These are phyloP conservation scores for Seriola dumerili DNA, from an alignment of 2,113 vertebrate genomes.

Conservation along the genomic window DNA sequence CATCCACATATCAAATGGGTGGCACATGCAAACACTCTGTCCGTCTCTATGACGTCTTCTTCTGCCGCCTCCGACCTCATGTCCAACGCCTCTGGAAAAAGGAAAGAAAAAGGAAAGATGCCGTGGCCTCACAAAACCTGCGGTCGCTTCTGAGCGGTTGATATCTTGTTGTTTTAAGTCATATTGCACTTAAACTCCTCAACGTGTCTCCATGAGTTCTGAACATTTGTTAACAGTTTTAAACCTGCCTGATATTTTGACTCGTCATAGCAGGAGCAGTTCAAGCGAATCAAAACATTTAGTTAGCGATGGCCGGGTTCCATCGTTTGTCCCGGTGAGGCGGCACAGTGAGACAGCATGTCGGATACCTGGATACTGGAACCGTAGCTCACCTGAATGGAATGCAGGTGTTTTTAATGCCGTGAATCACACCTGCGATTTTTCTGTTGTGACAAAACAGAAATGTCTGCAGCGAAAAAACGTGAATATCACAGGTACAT, in stretches of 20 bases:
- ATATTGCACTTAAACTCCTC: background rate
- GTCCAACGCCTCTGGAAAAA: constrained; percentile 30
- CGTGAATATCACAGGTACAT: background rate
- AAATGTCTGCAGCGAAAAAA: background rate
- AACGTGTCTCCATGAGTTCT: background rate
- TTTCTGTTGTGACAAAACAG: background rate
- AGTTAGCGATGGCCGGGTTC: background rate
- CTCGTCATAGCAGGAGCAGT: background rate
- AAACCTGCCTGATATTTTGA: too few relatives aligned
- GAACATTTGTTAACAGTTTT: background rate
- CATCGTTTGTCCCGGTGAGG: background rate
- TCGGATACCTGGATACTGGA: background rate
- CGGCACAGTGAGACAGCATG: background rate
- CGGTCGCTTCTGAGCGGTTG: background rate
- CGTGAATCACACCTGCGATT: background rate
- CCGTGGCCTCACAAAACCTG: constrained; percentile 1
- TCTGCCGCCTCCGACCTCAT: constrained; percentile 27
- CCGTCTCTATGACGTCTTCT: constrained; percentile 29
- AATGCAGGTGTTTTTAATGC: background rate
- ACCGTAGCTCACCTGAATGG: background rate
- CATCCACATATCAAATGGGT: constrained; percentile 41
- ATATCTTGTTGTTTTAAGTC: background rate
- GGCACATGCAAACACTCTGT: constrained; percentile 35
- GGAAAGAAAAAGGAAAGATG: background rate
- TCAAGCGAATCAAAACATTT: background rate